phyloP scores from a whole-genome alignment of 2,888 invertebrate species.

The Anticlea derivata region DNA sequence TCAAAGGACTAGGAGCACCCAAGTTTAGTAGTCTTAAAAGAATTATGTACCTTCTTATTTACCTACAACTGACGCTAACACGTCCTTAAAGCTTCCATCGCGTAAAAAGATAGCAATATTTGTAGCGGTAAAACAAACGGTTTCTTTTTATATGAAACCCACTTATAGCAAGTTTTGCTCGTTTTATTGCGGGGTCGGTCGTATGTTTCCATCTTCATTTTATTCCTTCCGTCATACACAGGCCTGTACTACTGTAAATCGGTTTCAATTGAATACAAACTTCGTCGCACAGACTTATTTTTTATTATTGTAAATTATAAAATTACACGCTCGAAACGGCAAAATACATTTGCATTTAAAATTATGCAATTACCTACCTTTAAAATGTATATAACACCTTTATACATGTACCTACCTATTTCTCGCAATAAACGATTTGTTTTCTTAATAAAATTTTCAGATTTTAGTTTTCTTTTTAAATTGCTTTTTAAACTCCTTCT shows the following conservation, averaged over 20 bases:
- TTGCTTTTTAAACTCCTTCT: no score
- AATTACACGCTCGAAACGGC: no score
- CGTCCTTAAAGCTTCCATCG: slow-evolving; percentile 46
- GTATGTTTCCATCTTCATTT: slow-evolving; percentile 31
- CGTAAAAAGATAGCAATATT: slow-evolving; percentile 51
- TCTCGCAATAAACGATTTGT: no score
- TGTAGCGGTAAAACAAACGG: slow-evolving; percentile 50
- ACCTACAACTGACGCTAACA: not conserved
- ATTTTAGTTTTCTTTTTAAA: not conserved
- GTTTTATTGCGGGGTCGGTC: slow-evolving; percentile 32
- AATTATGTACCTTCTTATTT: no score
- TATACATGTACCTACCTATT: no score
- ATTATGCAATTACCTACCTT: no score
- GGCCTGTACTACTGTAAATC: not conserved
- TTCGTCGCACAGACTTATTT: not conserved
- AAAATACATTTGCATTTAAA: no score
- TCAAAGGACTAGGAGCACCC: no score
- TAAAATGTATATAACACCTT: no score
- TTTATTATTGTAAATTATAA: slow-evolving; percentile 5
- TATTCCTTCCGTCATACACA: slow-evolving; percentile 29
- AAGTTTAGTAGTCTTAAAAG: no score
- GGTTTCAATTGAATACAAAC: slow-evolving; percentile 9
- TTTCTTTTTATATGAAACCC: slow-evolving; percentile 55
- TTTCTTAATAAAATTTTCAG: no score
- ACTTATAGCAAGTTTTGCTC: slow-evolving; percentile 35